These are phyloP conservation scores for Trachelus troglodyta DNA, from an alignment of 2,888 invertebrate species.

Conservation along the genomic window DNA sequence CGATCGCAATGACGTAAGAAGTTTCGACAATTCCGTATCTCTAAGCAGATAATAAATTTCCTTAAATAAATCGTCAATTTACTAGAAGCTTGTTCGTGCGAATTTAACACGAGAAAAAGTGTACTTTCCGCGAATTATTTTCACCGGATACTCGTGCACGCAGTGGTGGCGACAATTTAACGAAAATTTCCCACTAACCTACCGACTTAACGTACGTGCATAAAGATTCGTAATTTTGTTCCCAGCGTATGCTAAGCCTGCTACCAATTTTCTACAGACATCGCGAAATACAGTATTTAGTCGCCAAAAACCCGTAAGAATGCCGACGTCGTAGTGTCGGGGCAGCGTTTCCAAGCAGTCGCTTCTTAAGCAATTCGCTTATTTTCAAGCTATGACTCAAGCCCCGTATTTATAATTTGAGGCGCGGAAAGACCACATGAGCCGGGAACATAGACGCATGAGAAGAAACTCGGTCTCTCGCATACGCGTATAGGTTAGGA, in stretches of 20 bases:
- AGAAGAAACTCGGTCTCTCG: conserved; percentile 2
- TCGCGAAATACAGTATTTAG: background rate
- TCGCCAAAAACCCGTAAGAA: background rate
- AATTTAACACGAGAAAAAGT: background rate
- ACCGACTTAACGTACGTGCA: background rate
- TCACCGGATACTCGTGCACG: background rate
- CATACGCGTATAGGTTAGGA: background rate
- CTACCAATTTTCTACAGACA: background rate
- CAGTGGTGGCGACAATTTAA: background rate
- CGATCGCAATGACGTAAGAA: background rate
- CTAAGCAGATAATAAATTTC: background rate
- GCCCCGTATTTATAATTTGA: conserved; percentile 50
- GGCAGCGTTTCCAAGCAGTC: conserved; percentile 13
- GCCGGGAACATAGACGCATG: conserved; percentile 7
- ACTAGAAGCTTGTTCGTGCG: background rate
- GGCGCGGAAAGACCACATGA: conserved; percentile 1
- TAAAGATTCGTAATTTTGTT: background rate
- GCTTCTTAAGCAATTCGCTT: conserved; percentile 50
- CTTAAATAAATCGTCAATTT: background rate
- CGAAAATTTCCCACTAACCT: background rate
- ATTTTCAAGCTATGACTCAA: conserved; percentile 54
- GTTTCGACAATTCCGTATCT: background rate
- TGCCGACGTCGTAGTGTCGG: background rate
- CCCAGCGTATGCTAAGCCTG: too few relatives aligned
- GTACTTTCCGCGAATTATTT: background rate